Percentiles rank a stretch among this genome's conserved stretches.
These are phyloP conservation scores for Drosophila subquinaria DNA, from an alignment of 2,888 invertebrate species.

Conservation along the genomic window DNA sequence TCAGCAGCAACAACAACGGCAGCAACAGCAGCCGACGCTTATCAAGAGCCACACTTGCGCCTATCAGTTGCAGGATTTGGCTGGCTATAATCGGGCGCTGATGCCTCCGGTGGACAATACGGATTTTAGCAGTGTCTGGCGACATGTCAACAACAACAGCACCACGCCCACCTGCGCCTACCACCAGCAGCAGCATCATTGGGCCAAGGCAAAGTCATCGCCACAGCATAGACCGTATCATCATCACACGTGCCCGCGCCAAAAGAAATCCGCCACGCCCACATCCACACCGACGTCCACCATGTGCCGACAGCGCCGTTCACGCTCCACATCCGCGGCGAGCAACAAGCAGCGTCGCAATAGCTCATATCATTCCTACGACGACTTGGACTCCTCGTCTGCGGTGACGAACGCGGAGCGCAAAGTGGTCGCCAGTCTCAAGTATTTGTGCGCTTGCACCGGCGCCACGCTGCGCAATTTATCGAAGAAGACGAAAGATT, in stretches of 20 bases:
- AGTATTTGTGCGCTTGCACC: slow-evolving; percentile 84
- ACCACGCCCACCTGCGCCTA: slow-evolving; percentile 55
- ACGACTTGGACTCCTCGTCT: slow-evolving; percentile 76
- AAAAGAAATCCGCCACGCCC: slow-evolving; percentile 47
- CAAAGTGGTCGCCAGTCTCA: slow-evolving; percentile 80
- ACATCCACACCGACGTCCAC: slow-evolving; percentile 34
- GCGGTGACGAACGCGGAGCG: slow-evolving; percentile 71
- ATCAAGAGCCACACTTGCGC: slow-evolving; percentile 81
- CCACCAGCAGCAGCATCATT: slow-evolving; percentile 51
- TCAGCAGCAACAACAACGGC: slow-evolving; percentile 47
- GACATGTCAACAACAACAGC: slow-evolving; percentile 69
- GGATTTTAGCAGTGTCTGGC: slow-evolving; percentile 70
- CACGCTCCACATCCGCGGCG: slow-evolving; percentile 62
- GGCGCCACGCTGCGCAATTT: slow-evolving; percentile 83
- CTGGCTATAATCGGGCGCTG: slow-evolving; percentile 79
- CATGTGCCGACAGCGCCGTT: slow-evolving; percentile 52
- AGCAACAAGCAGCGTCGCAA: slow-evolving; percentile 81
- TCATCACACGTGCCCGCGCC: slow-evolving; percentile 72
- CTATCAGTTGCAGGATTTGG: slow-evolving; percentile 83
- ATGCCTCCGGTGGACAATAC: slow-evolving; percentile 84
- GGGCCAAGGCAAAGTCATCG: slow-evolving; percentile 46
- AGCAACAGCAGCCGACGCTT: slow-evolving; percentile 60
- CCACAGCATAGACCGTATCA: slow-evolving; percentile 59
- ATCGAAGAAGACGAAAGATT: slow-evolving; percentile 81
- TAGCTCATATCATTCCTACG: slow-evolving; percentile 82